Percentiles rank a stretch among this genome's conserved stretches.
These are phyloP conservation scores for Acipenser transmontanus DNA, from an alignment of 2,797 vertebrate genomes.

Conservation along the genomic window DNA sequence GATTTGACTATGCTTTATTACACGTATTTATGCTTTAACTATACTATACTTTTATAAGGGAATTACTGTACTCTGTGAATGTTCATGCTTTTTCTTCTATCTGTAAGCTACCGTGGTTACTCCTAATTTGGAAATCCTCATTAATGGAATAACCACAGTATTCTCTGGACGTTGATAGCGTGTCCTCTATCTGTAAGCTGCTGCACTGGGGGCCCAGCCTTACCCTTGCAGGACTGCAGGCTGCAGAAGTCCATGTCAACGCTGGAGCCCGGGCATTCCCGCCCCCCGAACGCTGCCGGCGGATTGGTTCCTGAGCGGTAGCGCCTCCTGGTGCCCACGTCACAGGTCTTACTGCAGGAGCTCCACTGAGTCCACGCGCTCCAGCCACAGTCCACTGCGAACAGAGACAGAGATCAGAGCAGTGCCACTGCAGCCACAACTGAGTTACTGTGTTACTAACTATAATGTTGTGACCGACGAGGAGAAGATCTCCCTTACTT, in stretches of 20 bases:
- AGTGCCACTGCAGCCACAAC: background rate
- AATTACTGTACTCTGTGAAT: too few relatives aligned
- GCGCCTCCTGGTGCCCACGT: slow-evolving; percentile 68
- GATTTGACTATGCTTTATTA: too few relatives aligned
- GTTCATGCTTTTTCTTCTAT: too few relatives aligned
- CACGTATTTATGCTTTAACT: too few relatives aligned
- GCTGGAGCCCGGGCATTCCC: slow-evolving; percentile 57
- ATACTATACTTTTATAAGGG: too few relatives aligned
- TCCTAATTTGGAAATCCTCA: too few relatives aligned
- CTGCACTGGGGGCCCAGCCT: slow-evolving; percentile 14
- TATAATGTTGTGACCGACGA: too few relatives aligned
- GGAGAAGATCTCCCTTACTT: slow-evolving; percentile 48
- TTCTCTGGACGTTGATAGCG: too few relatives aligned
- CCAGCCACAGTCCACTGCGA: slow-evolving; percentile 79
- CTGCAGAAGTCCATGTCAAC: slow-evolving; percentile 76
- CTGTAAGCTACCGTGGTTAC: background rate
- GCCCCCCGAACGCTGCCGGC: slow-evolving; percentile 54
- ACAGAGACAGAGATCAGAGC: background rate
- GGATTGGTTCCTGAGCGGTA: slow-evolving; percentile 67
- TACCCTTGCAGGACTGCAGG: slow-evolving; percentile 67
- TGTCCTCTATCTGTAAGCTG: background rate
- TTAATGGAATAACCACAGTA: too few relatives aligned
- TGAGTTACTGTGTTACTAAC: too few relatives aligned
- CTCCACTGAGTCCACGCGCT: slow-evolving; percentile 79
- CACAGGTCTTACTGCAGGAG: slow-evolving; percentile 71